Conservation (phyloP, 2,888 invertebrate species). For the Neoitamus cyanurus region DNA sequence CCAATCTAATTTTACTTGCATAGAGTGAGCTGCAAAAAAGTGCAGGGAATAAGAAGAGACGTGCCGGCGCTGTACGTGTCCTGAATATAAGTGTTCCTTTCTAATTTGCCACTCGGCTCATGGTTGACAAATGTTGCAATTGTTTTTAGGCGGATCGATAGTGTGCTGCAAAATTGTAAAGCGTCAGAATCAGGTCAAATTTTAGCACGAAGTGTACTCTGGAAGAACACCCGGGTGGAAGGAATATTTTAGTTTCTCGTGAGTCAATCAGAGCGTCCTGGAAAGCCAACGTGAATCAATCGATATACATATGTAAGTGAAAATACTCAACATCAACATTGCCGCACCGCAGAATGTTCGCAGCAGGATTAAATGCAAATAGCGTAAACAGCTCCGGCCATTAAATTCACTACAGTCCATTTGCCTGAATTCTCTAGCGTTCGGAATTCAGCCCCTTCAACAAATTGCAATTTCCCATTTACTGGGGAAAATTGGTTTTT, state of each 20-base stretch:
- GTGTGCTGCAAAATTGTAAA: not conserved
- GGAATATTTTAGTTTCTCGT: not conserved
- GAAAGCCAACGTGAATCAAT: slow-evolving; percentile 1
- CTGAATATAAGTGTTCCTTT: not conserved
- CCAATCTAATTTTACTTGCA: slow-evolving; percentile 5
- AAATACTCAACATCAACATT: slow-evolving; percentile 15
- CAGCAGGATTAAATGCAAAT: slow-evolving; percentile 37
- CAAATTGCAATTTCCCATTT: slow-evolving; percentile 42
- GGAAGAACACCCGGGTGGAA: not conserved
- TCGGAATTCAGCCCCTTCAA: slow-evolving; percentile 34
- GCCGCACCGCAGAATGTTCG: not conserved
- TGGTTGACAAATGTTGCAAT: slow-evolving; percentile 5
- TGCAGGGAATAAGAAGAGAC: not conserved
- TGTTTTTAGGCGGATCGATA: not conserved
- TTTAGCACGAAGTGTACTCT: not conserved
- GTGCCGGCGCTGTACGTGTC: not conserved
- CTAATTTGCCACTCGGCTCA: not conserved
- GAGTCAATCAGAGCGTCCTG: not conserved
- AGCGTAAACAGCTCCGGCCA: slow-evolving; percentile 32
- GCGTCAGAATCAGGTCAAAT: not conserved
- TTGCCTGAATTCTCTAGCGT: slow-evolving; percentile 2
- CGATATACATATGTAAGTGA: not conserved
- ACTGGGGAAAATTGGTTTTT: slow-evolving; percentile 36
- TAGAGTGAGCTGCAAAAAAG: not conserved
- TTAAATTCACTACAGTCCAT: slow-evolving; percentile 41